Conservation (phyloP, 2,797 vertebrate genomes). For the Acipenser ruthenus region DNA sequence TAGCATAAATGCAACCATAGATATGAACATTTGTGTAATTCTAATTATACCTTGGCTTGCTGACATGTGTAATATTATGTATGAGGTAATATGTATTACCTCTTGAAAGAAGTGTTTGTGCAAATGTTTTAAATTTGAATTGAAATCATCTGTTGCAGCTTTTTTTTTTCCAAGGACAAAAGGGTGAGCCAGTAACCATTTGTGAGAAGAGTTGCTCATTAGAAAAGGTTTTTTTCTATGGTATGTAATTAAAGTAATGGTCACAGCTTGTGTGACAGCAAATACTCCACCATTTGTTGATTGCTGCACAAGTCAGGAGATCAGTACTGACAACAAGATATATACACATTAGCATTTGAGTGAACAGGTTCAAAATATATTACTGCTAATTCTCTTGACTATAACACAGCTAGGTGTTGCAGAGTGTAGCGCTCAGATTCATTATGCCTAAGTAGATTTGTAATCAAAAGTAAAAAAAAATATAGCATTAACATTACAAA, state of each 20-base stretch:
- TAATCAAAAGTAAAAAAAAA: neutral
- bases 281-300: conserved; percentile 51
- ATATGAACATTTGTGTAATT: conserved; percentile 27
- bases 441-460: neutral
- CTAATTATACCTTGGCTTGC: conserved; percentile 45
- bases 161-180: conserved; percentile 49
- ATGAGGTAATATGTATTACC: conserved; percentile 39
- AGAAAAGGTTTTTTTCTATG: conserved; percentile 53
- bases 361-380: conserved; percentile 60
- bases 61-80: conserved; percentile 37
- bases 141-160: conserved; percentile 28
- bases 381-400: conserved; percentile 46
- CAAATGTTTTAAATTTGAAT: conserved; percentile 36
- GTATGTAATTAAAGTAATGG: conserved; percentile 57
- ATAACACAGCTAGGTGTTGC: conserved; percentile 22
- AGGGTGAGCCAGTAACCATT: conserved; percentile 33
- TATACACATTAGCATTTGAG: conserved; percentile 55
- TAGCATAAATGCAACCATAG: conserved; percentile 26
- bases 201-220: conserved; percentile 53
- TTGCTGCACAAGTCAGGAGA: conserved; percentile 55
- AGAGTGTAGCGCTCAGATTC: neutral
- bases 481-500: neutral
- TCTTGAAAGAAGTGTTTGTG: conserved; percentile 31
- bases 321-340: conserved; percentile 50
- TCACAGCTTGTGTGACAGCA: conserved; percentile 48